These are phyloP conservation scores for Antheraea assamensis DNA, from an alignment of 2,888 invertebrate genomes.

Conservation along the genomic window DNA sequence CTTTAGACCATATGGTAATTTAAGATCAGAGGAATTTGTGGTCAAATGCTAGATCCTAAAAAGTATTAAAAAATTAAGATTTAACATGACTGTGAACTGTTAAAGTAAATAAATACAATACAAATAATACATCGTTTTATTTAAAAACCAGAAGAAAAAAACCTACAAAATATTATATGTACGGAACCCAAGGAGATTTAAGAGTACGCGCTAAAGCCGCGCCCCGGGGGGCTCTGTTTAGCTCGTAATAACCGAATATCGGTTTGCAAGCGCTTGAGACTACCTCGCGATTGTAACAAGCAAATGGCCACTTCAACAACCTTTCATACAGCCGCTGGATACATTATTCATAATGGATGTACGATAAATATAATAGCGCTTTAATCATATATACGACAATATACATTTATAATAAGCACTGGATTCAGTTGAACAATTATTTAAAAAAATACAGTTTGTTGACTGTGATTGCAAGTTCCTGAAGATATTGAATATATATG, in stretches of 20 bases:
- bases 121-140: neutral
- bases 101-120: neutral
- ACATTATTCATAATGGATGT: neutral
- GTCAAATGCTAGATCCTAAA: no score
- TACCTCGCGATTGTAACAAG: conserved; percentile 5
- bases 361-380: neutral
- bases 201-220: neutral
- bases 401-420: neutral
- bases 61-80: no score
- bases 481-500: no score
- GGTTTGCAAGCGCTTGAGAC: neutral
- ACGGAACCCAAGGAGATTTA: neutral
- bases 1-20: no score
- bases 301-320: conserved; percentile 8
- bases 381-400: neutral
- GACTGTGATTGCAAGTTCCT: no score
- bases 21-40: no score
- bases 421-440: neutral
- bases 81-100: no score
- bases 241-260: conserved; percentile 9
- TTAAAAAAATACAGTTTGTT: no score
- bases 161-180: neutral
- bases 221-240: neutral
- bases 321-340: neutral
- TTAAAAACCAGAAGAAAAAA: neutral